phyloP scores from a whole-genome alignment of 2,888 invertebrate genomes.

The Polymixis flavicincta region DNA sequence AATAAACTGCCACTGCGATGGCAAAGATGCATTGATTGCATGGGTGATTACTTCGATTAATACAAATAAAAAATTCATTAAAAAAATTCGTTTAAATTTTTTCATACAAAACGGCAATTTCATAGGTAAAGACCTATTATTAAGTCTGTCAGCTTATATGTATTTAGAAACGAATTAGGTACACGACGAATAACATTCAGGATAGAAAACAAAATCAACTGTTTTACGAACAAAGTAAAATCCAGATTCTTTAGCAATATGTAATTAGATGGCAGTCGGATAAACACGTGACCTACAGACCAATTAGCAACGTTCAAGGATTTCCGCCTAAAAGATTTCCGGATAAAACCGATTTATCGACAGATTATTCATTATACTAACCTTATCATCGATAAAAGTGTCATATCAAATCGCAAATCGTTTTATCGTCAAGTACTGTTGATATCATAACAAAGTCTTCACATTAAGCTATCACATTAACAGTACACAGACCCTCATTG shows the following conservation, averaged over 20 bases:
- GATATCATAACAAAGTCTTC: conserved; percentile 8
- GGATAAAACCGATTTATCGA: conserved; percentile 40
- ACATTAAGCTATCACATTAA: conserved; percentile 32
- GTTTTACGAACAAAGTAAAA: neutral
- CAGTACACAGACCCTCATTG: conserved; percentile 1
- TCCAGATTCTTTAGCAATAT: neutral
- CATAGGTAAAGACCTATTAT: no score
- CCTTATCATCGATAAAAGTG: conserved; percentile 19
- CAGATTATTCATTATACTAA: conserved; percentile 32
- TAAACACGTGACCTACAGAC: neutral
- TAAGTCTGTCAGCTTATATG: no score
- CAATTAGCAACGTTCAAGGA: conserved; percentile 26
- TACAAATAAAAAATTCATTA: no score
- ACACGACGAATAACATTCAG: neutral
- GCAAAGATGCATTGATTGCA: no score
- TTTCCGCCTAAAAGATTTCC: conserved; percentile 15
- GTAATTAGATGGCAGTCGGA: conserved; percentile 2
- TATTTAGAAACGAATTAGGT: neutral
- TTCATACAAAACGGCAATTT: no score
- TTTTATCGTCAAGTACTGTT: conserved; percentile 22
- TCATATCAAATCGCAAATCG: conserved; percentile 22
- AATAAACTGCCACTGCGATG: no score
- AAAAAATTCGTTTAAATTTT: no score
- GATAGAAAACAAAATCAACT: no score
- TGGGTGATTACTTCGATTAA: no score